These are phyloP conservation scores for Campopleginae sp. DNA, from an alignment of 2,888 invertebrate genomes.

Conservation along the genomic window DNA sequence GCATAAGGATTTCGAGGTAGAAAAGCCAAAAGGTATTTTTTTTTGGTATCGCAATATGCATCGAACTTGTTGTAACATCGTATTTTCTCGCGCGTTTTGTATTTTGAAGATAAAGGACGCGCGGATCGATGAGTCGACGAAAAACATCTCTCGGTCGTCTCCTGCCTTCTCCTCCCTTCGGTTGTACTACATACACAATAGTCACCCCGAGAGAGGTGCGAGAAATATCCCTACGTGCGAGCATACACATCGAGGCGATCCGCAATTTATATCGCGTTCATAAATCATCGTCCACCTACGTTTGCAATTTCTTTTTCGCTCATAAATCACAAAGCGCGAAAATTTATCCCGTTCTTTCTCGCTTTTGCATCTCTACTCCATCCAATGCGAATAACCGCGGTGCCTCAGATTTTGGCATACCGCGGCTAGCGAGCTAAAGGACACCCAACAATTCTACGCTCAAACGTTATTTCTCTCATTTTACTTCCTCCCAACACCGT, in stretches of 20 bases:
- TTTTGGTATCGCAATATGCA: constrained; percentile 4
- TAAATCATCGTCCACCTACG: constrained; percentile 80
- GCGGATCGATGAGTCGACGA: constrained; percentile 45
- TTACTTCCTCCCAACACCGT: background rate
- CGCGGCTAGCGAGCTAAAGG: constrained; percentile 20
- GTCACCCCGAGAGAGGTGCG: constrained; percentile 11
- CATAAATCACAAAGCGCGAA: constrained; percentile 75
- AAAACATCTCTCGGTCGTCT: constrained; percentile 42
- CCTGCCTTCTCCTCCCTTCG: constrained; percentile 24
- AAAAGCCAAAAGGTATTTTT: background rate
- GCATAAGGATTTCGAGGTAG: background rate
- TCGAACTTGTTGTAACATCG: constrained; percentile 2
- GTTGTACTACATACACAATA: constrained; percentile 30
- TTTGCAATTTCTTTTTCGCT: constrained; percentile 77
- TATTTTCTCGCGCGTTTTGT: constrained; percentile 18
- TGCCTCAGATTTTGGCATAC: constrained; percentile 40
- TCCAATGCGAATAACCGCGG: constrained; percentile 35
- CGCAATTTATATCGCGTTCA: constrained; percentile 77
- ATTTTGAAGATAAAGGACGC: constrained; percentile 35
- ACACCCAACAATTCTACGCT: constrained; percentile 24
- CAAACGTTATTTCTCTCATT: constrained; percentile 3
- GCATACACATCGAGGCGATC: constrained; percentile 65
- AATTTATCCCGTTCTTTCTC: constrained; percentile 46
- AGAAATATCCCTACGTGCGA: constrained; percentile 9
- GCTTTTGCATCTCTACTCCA: constrained; percentile 14